These are phyloP conservation scores for Sminthurinus aureus DNA, from an alignment of 2,888 invertebrate species.

Conservation along the genomic window DNA sequence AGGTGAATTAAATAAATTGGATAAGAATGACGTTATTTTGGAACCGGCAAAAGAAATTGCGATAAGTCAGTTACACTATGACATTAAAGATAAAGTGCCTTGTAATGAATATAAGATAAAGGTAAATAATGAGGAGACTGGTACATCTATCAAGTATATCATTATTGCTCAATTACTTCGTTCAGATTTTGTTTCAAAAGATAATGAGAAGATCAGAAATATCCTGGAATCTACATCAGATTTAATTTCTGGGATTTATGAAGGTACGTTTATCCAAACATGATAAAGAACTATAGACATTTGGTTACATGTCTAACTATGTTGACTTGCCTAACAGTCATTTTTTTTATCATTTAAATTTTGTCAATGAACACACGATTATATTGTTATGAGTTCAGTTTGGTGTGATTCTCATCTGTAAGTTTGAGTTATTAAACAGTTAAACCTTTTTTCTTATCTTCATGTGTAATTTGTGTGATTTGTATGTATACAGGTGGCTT, in stretches of 20 bases:
- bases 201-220: constrained; percentile 34
- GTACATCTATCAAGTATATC: constrained; percentile 40
- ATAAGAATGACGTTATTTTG: neutral
- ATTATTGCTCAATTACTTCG: constrained; percentile 35
- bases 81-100: constrained; percentile 13
- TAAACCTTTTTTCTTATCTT: too few species aligned
- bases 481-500: constrained; percentile 75
- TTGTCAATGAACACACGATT: too few species aligned
- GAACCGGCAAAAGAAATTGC: constrained; percentile 17
- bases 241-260: constrained; percentile 54
- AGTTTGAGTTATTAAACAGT: too few species aligned
- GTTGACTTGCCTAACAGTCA: too few species aligned
- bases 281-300: too few species aligned
- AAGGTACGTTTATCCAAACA: constrained; percentile 53
- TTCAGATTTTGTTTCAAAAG: constrained; percentile 32
- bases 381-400: too few species aligned
- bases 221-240: constrained; percentile 53
- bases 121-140: neutral
- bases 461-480: neutral
- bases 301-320: too few species aligned
- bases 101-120: neutral
- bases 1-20: neutral
- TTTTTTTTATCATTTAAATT: too few species aligned
- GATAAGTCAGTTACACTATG: constrained; percentile 31
- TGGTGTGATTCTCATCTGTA: too few species aligned